Evolutionary conservation across 2,113 vertebrate genomes (phyloP), one percentile per base, ranked within the genome.

Genomic region (Mystacornis crossleyi): DNA sequence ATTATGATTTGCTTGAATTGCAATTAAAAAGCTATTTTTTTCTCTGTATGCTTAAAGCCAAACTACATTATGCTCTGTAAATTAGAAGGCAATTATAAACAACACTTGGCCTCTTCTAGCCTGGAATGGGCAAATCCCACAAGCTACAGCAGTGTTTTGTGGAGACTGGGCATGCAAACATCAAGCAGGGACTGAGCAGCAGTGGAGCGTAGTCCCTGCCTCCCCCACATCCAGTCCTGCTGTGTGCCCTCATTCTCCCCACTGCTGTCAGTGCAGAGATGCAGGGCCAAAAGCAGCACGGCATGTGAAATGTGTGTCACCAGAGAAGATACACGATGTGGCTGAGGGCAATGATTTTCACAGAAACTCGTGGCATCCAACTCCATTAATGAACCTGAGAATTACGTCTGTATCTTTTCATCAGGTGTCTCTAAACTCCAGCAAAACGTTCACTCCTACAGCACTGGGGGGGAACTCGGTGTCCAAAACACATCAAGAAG

Each of bases 271-370:
- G 17, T 12, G 18, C 7, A 57, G 20, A 73, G 64, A 62, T 4
- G 18, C 12, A 19, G 29, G 18, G 34, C 54, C 69, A 48, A 24
- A 64, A 86, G 13, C 11, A 48, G 15, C 3, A 0, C n/a, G 14
- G 13, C 6, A 4, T 6, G 34, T n/a, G 18, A 51, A 84, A 48
- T 12, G 11, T 0, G 6, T 0, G 1, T 18, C 2, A 0, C 40
- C 48, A 89, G 14, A 55, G 18, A 38, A 55, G 36, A 29, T 8
- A 26, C 1, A 7, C 5, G 8, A 21, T 66, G 19, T 29, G 31
- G 20, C 42, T 4, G 15, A 85, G 18, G 29, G 20, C 48, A 66
- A 13, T 6, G 42, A 47, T 33, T 90, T 87, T 48, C 60, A 93
- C n/a, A 84, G 50, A 55, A 77, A 34, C 8, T 18, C 50, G 8